Percentiles rank a stretch among this genome's conserved stretches.
phyloP scores from a whole-genome alignment of 1,140 invertebrate genomes.

The Euura lappo region DNA sequence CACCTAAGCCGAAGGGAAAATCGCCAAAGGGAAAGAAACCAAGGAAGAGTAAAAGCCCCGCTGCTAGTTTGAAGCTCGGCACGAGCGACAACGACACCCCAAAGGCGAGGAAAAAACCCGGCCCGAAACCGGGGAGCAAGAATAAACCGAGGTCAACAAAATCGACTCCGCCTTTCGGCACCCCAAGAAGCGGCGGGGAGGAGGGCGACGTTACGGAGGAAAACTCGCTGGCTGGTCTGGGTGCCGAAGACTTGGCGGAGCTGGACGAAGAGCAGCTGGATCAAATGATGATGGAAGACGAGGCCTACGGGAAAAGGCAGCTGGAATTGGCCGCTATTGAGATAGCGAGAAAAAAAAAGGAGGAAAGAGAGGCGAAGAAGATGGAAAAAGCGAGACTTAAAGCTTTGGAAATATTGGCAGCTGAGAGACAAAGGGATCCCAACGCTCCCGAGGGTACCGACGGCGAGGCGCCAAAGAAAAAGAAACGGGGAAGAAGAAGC shows the following conservation, averaged over 20 bases:
- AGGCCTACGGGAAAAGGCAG: slow-evolving; percentile 66
- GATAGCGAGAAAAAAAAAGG: slow-evolving; percentile 65
- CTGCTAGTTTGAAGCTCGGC: slow-evolving; percentile 33
- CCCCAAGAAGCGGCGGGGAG: slow-evolving; percentile 38
- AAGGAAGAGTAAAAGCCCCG: slow-evolving; percentile 50
- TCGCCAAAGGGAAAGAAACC: slow-evolving; percentile 46
- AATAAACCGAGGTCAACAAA: slow-evolving; percentile 45
- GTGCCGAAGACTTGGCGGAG: slow-evolving; percentile 59
- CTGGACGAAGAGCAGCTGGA: slow-evolving; percentile 67
- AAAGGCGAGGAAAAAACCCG: slow-evolving; percentile 54
- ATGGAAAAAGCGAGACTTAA: slow-evolving; percentile 67
- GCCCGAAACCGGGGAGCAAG: slow-evolving; percentile 57
- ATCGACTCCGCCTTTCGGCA: slow-evolving; percentile 28
- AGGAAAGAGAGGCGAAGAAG: slow-evolving; percentile 66
- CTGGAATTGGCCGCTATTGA: slow-evolving; percentile 61
- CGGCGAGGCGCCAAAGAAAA: slow-evolving; percentile 54
- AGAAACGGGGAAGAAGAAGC: slow-evolving; percentile 56
- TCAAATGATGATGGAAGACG: slow-evolving; percentile 68
- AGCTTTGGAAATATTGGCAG: slow-evolving; percentile 53
- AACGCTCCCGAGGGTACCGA: slow-evolving; percentile 48
- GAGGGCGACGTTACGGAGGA: slow-evolving; percentile 39
- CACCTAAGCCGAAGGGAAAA: slow-evolving; percentile 40
- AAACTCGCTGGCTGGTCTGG: slow-evolving; percentile 49
- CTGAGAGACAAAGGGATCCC: slow-evolving; percentile 48
- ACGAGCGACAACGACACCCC: slow-evolving; percentile 45